Base-by-base conservation (phyloP, 2,797 vertebrate species). In the Sphenodon punctatus region DNA sequence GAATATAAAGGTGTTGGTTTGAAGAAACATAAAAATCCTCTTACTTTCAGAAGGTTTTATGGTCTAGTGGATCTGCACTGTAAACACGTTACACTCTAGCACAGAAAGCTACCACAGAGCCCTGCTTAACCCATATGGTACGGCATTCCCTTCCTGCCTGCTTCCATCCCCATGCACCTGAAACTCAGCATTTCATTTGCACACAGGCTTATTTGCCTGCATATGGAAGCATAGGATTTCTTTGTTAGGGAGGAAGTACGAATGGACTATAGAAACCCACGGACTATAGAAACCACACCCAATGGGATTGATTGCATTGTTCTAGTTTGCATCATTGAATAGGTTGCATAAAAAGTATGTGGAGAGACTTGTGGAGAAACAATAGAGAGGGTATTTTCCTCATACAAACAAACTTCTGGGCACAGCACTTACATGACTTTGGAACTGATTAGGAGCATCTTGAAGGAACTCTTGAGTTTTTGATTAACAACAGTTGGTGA, bases 211-310 rank as follows among this genome's bases (percentile, higher is more conserved):
- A n/a, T n/a, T n/a, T n/a, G 51, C 25, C 74, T 56, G 8, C 53
- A 51, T 70, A 15, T 63, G n/a, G 80, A 89, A 87, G 6, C 0
- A 0, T 3, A 42, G 8, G 25, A 19, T 22, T 75, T 85, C 45
- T 49, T 25, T 8, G n/a, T n/a, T 16, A 78, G 59, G 34, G 69
- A 65, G 71, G 70, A 67, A 55, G 55, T 89, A 82, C 2, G 13
- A 23, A 72, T 1, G 2, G 60, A 43, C 34, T 69, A 45, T 8
- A 85, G 51, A 10, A 78, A 67, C 51, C n/a, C n/a, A 10, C 0
- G 0, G n/a, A n/a, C n/a, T n/a, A n/a, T n/a, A n/a, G n/a, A n/a
- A n/a, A n/a, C n/a, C n/a, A n/a, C n/a, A 32, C 39, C n/a, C 53
- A 58, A 8, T 39, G 15, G 1, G 2, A 49, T 4, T 7, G 78